Conservation (phyloP, 2,888 invertebrate species). For the Eupelmus urozonus region DNA sequence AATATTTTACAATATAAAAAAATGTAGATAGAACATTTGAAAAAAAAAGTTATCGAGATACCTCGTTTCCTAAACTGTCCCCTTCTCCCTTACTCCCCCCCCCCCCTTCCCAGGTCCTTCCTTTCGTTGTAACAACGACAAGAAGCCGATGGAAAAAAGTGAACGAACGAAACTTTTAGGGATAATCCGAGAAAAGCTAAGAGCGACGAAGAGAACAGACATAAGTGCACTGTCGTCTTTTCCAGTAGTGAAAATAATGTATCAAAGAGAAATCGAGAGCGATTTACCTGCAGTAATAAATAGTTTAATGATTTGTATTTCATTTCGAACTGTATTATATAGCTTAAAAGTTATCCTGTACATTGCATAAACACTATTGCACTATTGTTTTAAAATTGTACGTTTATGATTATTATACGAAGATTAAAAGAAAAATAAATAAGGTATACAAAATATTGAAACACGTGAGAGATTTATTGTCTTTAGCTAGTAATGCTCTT, state of each 20-base stretch:
- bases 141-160: conserved; percentile 55
- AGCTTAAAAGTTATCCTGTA: conserved; percentile 77
- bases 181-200: conserved; percentile 60
- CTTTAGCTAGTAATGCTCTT: conserved; percentile 64
- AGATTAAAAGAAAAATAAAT: conserved; percentile 75
- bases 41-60: conserved; percentile 66
- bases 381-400: conserved; percentile 76
- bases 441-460: conserved; percentile 75
- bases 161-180: conserved; percentile 53
- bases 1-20: conserved; percentile 76
- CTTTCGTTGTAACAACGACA: conserved; percentile 52
- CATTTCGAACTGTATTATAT: conserved; percentile 76
- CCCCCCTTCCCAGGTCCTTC: conserved; percentile 33
- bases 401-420: conserved; percentile 76
- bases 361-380: conserved; percentile 76
- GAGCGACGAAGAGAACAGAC: conserved; percentile 45
- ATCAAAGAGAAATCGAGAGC: conserved; percentile 67
- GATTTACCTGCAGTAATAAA: conserved; percentile 71
- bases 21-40: conserved; percentile 75
- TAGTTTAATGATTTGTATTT: conserved; percentile 76
- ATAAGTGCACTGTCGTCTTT: conserved; percentile 51
- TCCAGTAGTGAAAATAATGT: conserved; percentile 74
- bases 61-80: conserved; percentile 55
- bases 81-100: neutral
- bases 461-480: conserved; percentile 71